Conservation (phyloP, 2,797 vertebrate species). For the Micromesistius poutassou region DNA sequence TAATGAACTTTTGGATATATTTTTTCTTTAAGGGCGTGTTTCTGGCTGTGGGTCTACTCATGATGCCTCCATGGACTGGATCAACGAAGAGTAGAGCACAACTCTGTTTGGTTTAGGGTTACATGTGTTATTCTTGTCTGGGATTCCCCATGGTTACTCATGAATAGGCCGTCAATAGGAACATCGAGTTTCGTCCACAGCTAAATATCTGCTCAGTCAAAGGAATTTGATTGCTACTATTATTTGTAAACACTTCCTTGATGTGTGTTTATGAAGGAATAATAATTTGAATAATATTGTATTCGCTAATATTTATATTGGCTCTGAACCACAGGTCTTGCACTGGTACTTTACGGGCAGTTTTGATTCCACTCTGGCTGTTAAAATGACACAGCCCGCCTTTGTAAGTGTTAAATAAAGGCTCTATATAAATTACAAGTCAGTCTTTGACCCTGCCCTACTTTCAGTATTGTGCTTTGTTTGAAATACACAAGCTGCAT, state of each 20-base stretch:
- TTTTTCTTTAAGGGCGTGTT: conserved; percentile 43
- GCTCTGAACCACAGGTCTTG: conserved; percentile 5
- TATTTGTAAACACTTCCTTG: background rate
- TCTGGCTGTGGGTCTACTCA: conserved; percentile 33
- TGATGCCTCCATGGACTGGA: conserved; percentile 86
- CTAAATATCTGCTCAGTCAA: background rate
- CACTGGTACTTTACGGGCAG: background rate
- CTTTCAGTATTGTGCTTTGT: too few species aligned
- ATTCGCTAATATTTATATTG: background rate
- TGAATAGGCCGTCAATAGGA: background rate
- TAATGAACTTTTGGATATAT: background rate
- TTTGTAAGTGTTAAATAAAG: conserved; percentile 47
- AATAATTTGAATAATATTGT: too few species aligned
- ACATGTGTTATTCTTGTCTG: background rate
- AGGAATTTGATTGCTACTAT: background rate
- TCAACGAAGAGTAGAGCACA: conserved; percentile 78
- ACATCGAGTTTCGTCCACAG: background rate
- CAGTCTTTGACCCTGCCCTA: background rate
- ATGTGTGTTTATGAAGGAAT: too few species aligned
- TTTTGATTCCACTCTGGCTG: conserved; percentile 21
- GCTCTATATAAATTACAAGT: background rate
- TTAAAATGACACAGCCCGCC: conserved; percentile 18
- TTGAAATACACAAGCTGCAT: background rate
- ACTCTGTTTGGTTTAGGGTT: background rate
- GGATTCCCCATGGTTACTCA: background rate